Evolutionary conservation across 2,797 vertebrate genomes (phyloP).

Genomic region (Lepus townsendii): DNA sequence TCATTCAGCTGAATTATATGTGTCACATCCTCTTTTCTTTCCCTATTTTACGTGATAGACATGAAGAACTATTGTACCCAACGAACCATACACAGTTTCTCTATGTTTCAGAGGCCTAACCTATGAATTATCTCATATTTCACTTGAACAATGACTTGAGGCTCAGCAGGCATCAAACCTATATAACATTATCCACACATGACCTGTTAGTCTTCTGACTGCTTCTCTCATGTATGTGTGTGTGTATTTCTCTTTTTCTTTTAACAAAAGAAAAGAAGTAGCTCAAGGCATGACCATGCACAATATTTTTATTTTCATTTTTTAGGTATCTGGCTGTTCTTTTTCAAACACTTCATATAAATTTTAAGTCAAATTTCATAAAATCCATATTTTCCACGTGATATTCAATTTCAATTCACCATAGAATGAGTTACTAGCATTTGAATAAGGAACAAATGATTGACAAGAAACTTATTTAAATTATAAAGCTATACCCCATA

Average conservation of each 20-base stretch:
- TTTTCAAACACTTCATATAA: not conserved
- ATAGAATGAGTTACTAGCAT: not conserved
- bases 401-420: not conserved
- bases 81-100: not conserved
- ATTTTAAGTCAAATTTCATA: constrained; percentile 34
- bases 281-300: constrained; percentile 13
- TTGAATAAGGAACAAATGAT: constrained; percentile 8
- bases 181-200: not conserved
- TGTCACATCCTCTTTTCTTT: not conserved
- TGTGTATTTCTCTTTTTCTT: not conserved
- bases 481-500: not conserved
- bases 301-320: not conserved
- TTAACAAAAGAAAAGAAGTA: constrained; percentile 19
- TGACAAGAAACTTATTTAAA: not conserved
- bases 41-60: not conserved
- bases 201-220: not conserved
- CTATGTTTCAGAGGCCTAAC: not conserved
- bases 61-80: not conserved
- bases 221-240: not conserved
- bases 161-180: not conserved
- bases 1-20: not conserved
- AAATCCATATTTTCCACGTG: constrained; percentile 32
- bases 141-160: not conserved
- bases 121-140: not conserved
- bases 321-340: not conserved